Evolutionary conservation across 2,113 vertebrate species (phyloP).

Genomic region (Melierax canorus): DNA sequence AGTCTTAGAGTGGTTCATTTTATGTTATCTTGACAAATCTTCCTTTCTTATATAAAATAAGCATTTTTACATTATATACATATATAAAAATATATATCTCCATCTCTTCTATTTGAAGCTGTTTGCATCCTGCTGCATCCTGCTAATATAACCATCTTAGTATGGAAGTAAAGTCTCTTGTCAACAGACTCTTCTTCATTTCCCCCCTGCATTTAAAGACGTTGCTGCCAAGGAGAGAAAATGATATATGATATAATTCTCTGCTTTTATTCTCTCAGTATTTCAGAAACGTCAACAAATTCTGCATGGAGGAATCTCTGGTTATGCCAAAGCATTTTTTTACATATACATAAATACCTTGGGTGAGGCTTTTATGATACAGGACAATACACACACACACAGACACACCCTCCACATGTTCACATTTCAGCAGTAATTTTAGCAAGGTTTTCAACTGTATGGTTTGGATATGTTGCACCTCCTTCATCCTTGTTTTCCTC

Average conservation of each 20-base stretch:
- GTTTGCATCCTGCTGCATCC: neutral
- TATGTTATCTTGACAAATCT: neutral
- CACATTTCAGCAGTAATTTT: neutral
- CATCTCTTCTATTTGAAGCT: neutral
- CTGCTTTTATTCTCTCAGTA: neutral
- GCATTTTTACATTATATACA: neutral
- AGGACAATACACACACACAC: neutral
- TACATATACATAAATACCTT: neutral
- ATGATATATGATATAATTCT: neutral
- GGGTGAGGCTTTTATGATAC: neutral
- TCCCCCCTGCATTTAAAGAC: neutral
- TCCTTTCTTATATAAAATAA: neutral
- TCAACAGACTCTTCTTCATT: neutral
- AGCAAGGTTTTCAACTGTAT: neutral
- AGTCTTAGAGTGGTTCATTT: slow-evolving; percentile 55
- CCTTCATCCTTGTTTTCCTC: neutral
- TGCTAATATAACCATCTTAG: neutral
- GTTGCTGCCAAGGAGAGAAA: neutral
- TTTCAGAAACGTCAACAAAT: neutral
- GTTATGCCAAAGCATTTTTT: slow-evolving; percentile 40
- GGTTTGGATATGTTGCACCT: slow-evolving; percentile 2
- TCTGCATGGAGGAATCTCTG: neutral
- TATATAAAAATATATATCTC: neutral
- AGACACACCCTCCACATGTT: neutral
- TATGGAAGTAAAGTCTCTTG: neutral